phyloP scores from a whole-genome alignment of 2,888 invertebrate genomes.

The Mythimna vitellina region DNA sequence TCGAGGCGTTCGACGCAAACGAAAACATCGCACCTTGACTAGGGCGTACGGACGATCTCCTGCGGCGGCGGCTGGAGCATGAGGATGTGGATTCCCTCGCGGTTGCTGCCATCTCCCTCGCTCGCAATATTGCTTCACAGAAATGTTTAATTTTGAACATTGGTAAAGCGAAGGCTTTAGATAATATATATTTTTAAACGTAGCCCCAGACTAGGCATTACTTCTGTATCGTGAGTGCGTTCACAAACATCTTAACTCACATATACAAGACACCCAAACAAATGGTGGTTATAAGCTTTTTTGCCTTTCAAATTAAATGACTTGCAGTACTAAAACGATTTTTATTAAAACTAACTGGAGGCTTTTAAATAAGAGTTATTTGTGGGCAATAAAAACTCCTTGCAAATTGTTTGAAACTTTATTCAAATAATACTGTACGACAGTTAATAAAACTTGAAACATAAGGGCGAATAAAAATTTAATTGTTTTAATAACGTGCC shows the following conservation, averaged over 20 bases:
- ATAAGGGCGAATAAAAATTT: conserved; percentile 3
- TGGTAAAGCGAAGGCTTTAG: not conserved
- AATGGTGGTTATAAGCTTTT: conserved; percentile 15
- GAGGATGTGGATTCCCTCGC: too few relatives aligned
- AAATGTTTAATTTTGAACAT: not conserved
- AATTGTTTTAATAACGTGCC: conserved; percentile 9
- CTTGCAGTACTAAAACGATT: conserved; percentile 11
- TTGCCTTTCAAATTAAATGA: conserved; percentile 17
- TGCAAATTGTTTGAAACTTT: conserved; percentile 3
- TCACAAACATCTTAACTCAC: too few relatives aligned
- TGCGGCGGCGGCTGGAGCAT: too few relatives aligned
- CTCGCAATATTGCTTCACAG: too few relatives aligned
- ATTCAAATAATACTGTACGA: not conserved
- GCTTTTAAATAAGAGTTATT: conserved; percentile 31
- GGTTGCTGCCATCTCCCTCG: too few relatives aligned
- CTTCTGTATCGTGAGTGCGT: too few relatives aligned
- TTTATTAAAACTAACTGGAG: conserved; percentile 14
- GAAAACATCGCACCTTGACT: too few relatives aligned
- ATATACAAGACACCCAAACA: not conserved
- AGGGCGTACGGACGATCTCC: too few relatives aligned
- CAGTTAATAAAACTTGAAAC: conserved; percentile 8
- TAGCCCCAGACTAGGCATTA: too few relatives aligned
- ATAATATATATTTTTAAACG: too few relatives aligned
- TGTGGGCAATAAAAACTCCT: conserved; percentile 16
- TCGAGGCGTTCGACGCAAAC: too few relatives aligned